phyloP scores from a whole-genome alignment of 2,113 vertebrate species.

The Hypanus sabinus region DNA sequence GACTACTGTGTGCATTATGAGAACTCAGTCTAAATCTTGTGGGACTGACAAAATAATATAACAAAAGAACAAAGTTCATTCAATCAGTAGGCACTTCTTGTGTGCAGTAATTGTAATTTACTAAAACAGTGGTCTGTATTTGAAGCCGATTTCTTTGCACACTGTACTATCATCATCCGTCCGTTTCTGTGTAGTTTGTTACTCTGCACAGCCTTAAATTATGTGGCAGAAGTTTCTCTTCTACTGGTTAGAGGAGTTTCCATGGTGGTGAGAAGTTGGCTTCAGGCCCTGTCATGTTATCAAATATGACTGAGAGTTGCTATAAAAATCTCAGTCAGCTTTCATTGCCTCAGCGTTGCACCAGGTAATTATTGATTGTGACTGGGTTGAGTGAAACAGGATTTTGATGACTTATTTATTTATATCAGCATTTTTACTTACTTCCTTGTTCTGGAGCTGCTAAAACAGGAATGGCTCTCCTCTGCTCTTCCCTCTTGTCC shows the following conservation, averaged over 20 bases:
- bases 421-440: conserved; percentile 54
- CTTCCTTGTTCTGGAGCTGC: conserved; percentile 85
- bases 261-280: background rate
- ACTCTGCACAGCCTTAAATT: background rate
- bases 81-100: background rate
- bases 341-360: background rate
- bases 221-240: background rate
- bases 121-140: background rate
- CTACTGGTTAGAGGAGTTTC: background rate
- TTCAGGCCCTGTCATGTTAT: background rate
- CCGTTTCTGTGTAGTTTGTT: background rate
- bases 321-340: background rate
- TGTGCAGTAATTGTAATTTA: too few relatives aligned
- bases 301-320: background rate
- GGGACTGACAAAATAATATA: background rate
- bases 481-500: conserved; percentile 57
- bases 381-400: too few relatives aligned
- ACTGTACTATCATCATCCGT: background rate
- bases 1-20: background rate
- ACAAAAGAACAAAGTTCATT: background rate
- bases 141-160: background rate
- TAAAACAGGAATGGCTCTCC: conserved; percentile 55
- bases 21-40: background rate
- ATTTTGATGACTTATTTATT: too few relatives aligned
- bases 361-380: too few relatives aligned